phyloP scores from a whole-genome alignment of 2,888 invertebrate species.

The Cephus rjabovi region DNA sequence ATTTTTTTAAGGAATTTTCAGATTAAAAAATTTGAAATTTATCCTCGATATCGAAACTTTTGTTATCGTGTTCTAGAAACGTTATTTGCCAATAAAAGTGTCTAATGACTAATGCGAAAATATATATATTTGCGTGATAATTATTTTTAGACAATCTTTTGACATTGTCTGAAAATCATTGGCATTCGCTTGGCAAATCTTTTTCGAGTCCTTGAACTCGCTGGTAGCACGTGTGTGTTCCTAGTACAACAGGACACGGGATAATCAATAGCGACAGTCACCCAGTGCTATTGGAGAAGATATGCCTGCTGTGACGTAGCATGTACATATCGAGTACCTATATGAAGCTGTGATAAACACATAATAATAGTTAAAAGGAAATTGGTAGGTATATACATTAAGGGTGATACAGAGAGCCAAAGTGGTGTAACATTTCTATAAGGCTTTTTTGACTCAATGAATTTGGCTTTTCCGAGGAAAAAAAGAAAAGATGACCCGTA shows the following conservation, averaged over 20 bases:
- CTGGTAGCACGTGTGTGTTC: neutral
- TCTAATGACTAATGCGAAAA: neutral
- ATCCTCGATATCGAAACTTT: neutral
- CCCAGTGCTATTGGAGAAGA: neutral
- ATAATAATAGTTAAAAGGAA: neutral
- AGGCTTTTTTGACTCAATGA: neutral
- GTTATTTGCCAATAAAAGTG: neutral
- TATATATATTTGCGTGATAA: neutral
- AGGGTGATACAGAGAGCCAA: neutral
- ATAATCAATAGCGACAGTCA: neutral
- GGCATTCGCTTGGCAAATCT: neutral
- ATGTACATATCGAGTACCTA: neutral
- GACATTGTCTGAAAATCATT: neutral
- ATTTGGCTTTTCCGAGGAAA: neutral
- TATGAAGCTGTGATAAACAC: neutral
- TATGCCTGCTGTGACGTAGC: neutral
- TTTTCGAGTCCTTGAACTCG: neutral
- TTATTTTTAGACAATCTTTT: neutral
- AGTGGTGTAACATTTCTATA: neutral
- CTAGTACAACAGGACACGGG: neutral
- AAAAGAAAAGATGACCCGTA: neutral
- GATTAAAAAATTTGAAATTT: neutral
- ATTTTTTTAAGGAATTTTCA: neutral
- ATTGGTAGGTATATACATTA: neutral
- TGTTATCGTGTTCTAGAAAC: neutral